These are phyloP conservation scores for Poeciliopsis presidionis DNA, from an alignment of 2,797 vertebrate species.

Conservation along the genomic window DNA sequence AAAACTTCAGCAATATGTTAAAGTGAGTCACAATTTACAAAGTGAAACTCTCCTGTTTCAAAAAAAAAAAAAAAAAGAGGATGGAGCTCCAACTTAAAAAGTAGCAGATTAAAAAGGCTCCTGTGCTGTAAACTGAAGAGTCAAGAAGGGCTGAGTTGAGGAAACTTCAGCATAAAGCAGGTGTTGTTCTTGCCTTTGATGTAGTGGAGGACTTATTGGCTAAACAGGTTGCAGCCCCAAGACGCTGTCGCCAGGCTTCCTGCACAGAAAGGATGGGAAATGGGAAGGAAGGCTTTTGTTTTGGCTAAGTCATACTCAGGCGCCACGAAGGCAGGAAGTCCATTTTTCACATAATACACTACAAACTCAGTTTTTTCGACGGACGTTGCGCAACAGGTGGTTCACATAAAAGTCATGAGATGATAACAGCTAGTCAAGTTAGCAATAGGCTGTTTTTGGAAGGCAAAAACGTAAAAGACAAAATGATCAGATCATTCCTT, in stretches of 20 bases:
- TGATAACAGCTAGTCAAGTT: constrained; percentile 19
- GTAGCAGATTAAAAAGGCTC: neutral
- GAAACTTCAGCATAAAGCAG: neutral
- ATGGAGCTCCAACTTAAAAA: no score
- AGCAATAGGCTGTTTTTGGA: neutral
- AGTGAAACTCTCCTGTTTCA: neutral
- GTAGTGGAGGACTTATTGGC: constrained; percentile 16
- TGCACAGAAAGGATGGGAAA: constrained; percentile 30
- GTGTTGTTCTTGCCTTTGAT: constrained; percentile 14
- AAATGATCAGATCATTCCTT: neutral
- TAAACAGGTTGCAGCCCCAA: constrained; percentile 38
- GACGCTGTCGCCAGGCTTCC: constrained; percentile 45
- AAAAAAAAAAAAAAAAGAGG: no score
- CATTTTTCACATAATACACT: constrained; percentile 59
- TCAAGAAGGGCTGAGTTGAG: neutral
- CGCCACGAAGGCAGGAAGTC: constrained; percentile 70
- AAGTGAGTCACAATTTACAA: neutral
- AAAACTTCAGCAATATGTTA: neutral
- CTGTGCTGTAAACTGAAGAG: constrained; percentile 3
- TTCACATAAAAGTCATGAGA: constrained; percentile 25
- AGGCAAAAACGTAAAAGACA: neutral
- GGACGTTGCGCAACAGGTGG: constrained; percentile 31
- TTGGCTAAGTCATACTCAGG: constrained; percentile 66
- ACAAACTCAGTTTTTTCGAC: constrained; percentile 57
- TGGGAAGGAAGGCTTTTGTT: constrained; percentile 54